Base-by-base conservation (phyloP, 2,888 invertebrate species). In the Agrochola circellaris region DNA sequence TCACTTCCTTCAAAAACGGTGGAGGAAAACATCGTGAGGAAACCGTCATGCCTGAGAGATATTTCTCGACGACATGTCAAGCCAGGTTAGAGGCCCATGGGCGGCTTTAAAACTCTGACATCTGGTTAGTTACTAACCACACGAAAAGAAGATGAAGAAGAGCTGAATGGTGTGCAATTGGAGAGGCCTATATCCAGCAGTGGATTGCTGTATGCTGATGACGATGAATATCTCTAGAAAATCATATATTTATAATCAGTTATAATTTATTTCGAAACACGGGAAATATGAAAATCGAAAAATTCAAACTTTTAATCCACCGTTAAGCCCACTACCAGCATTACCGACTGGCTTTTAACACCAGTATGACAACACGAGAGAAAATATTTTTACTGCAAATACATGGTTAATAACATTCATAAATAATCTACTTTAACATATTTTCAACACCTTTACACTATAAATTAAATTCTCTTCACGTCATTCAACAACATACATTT, bases 391-490 rank as follows among this genome's bases (percentile, higher is more conserved):
- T 2, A 30, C 7, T 11, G 26, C 3, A 13, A 26, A 48, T 4
- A 48, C 20, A 26, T 15, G 13, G 23, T 48, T 13, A 13, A 66
- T 56, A 15, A 23, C 15, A 15, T 34, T 23, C 30, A n/a, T 23
- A 17, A 72, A 73, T 51, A 68, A 38, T 48, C 11, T 17, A 45
- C 30, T 45, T 30, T 8, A 30, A 7, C 20, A 20, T 9, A 42
- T n/a, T 51, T 9, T 48, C 15, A 23, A 67, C 34, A 30, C 23
- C 20, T 69, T 54, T 38, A 54, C 30, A 82, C 54, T 48, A 62
- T 5, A 73, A 64, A 82, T 83, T 71, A 23, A 68, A 86, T 83
- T 83, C 64, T 11, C 73, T 51, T 66, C 78, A 77, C 74, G 54
- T 38, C 62, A 77, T 74, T 62, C 60, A 66, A 61, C 74, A 73